Conservation (phyloP, 1,140 invertebrate species). For the Lepidostoma basale region DNA sequence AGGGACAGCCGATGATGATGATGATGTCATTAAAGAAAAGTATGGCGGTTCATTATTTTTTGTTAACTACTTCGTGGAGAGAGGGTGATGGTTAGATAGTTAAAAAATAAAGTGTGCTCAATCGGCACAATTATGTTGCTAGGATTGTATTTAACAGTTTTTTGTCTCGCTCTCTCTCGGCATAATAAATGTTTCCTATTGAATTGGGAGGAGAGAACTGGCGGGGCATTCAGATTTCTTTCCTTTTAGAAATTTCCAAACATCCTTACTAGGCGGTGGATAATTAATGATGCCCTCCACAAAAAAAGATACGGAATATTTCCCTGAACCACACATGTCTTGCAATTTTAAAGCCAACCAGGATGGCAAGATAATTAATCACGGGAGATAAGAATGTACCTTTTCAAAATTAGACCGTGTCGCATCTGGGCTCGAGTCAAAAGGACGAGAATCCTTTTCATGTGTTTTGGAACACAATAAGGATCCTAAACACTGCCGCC, state of each 20-base stretch:
- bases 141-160: neutral
- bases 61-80: too few relatives aligned
- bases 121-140: neutral
- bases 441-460: constrained; percentile 42
- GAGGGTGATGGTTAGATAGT: too few relatives aligned
- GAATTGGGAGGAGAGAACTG: constrained; percentile 15
- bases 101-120: neutral
- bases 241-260: constrained; percentile 35
- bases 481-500: constrained; percentile 16
- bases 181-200: constrained; percentile 44
- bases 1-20: too few relatives aligned
- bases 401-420: constrained; percentile 46
- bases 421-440: constrained; percentile 39
- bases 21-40: too few relatives aligned
- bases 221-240: constrained; percentile 40
- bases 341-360: constrained; percentile 40
- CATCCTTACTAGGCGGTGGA: constrained; percentile 39
- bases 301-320: constrained; percentile 36
- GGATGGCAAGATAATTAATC: constrained; percentile 39
- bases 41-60: too few relatives aligned
- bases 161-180: neutral
- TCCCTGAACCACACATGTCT: constrained; percentile 40
- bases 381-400: constrained; percentile 44
- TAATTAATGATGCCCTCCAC: constrained; percentile 40
- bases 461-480: constrained; percentile 27